phyloP scores from a whole-genome alignment of 2,888 invertebrate species.

The Phalera bucephala region DNA sequence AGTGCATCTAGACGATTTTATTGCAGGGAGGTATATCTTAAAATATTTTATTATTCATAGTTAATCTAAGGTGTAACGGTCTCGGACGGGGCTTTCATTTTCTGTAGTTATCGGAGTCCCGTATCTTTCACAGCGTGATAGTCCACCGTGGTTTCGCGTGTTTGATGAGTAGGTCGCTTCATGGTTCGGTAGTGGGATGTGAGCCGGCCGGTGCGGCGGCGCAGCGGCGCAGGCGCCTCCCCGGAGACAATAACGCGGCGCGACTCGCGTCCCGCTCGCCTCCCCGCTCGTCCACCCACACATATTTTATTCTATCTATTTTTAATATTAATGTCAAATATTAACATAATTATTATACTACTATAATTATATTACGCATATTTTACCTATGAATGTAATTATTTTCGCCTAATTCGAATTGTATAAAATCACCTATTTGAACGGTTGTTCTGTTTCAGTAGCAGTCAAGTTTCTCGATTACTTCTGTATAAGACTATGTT shows the following conservation, averaged over 20 bases:
- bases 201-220: constrained; percentile 26
- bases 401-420: constrained; percentile 81
- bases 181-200: constrained; percentile 14
- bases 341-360: constrained; percentile 81
- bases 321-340: constrained; percentile 83
- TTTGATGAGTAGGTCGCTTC: constrained; percentile 42
- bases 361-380: constrained; percentile 73
- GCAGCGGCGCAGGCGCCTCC: constrained; percentile 21
- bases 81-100: constrained; percentile 60
- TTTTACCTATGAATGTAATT: constrained; percentile 82
- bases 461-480: constrained; percentile 75
- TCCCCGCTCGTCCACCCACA: constrained; percentile 77
- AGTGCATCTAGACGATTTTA: constrained; percentile 77
- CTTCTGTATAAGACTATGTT: constrained; percentile 81
- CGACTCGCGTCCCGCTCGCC: constrained; percentile 55
- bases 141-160: constrained; percentile 38
- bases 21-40: constrained; percentile 79
- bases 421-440: constrained; percentile 80
- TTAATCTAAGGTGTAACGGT: constrained; percentile 73
- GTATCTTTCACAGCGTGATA: constrained; percentile 38
- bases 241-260: constrained; percentile 62
- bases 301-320: constrained; percentile 82
- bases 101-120: constrained; percentile 54
- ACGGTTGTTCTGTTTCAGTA: constrained; percentile 77
- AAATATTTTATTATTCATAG: constrained; percentile 80